Evolutionary conservation across 2,888 invertebrate species (phyloP), one percentile per base, ranked within the genome.

Genomic region (Archaeoteleia sp.): DNA sequence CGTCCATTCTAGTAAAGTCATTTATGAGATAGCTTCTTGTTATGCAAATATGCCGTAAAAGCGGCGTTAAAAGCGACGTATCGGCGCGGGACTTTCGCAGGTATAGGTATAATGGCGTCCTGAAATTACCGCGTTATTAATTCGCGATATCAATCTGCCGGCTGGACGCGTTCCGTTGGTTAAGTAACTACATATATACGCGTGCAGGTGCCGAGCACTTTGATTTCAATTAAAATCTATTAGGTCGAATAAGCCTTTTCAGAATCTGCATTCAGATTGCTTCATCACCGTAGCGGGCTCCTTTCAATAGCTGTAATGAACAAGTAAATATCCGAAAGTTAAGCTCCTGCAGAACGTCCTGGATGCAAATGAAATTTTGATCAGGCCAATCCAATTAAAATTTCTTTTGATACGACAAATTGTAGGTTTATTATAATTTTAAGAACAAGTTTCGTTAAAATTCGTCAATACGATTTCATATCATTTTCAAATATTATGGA

Each of bases 161-260:
- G 55, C 66, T 66, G 71, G 72, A 67, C 71, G 70, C 70, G 70
- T 61, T 48, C 53, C 61, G 39, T 57, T 68, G 48, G 48, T 43
- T 42, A 51, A 30, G 55, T 39, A 69, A 51, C 53, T 45, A 20
- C 60, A 30, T 30, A 30, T 30, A 30, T 48, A 37, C 42, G 29
- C 25, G 42, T 29, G 7, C 34, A 37, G 14, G 14, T 15, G 7
- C 37, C 14, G 20, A 9, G 20, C 17, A 34, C 55, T 55, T 60
- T 43, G 67, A 71, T 71, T 74, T 75, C 77, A 73, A 77, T 76
- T 75, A 75, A 74, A 79, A 78, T 78, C 73, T 70, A 73, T 74
- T 72, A 73, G 72, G 66, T 60, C 49, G 62, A 68, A 62, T 68
- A 49, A 61, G 61, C 46, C 58, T 62, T 53, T 67, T 58, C 61